Percentiles rank a stretch among this genome's conserved stretches.
Conservation (phyloP, 2,888 invertebrate genomes). For the Hedychridium roseum region DNA sequence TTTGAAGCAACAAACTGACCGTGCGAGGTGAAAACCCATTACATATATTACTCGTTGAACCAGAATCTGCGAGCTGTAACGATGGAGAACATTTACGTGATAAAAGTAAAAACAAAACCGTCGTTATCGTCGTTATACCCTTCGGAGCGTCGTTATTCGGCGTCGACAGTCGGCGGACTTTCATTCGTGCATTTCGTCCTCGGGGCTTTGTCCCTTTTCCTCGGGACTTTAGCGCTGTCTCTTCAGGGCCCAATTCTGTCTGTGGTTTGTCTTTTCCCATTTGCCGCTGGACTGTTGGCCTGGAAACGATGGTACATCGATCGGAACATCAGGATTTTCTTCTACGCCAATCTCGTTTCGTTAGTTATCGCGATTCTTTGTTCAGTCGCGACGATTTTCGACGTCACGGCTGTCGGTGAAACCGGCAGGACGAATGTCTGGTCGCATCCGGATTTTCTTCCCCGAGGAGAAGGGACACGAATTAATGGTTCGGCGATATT, state of each 20-base stretch:
- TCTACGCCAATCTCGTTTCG: conserved; percentile 68
- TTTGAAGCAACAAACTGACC: too few species aligned
- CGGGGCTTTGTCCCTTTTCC: conserved; percentile 68
- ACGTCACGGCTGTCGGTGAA: conserved; percentile 58
- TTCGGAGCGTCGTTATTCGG: conserved; percentile 74
- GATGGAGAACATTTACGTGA: conserved; percentile 75
- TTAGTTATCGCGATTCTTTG: conserved; percentile 66
- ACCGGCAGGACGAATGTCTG: conserved; percentile 15
- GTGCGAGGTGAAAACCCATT: too few species aligned
- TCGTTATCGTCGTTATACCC: conserved; percentile 70
- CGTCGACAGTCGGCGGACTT: conserved; percentile 73
- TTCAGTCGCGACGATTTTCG: conserved; percentile 64
- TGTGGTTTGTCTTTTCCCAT: conserved; percentile 43
- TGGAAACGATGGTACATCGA: conserved; percentile 75
- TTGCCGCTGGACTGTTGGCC: conserved; percentile 68
- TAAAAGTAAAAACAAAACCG: conserved; percentile 72
- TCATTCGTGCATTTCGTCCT: conserved; percentile 72
- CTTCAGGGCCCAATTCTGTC: conserved; percentile 45
- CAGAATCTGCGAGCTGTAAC: conserved; percentile 7
- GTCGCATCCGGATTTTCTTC: too few species aligned
- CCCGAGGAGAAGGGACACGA: too few species aligned
- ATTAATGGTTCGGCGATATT: too few species aligned
- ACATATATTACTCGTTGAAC: too few species aligned
- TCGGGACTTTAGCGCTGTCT: conserved; percentile 67
- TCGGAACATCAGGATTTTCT: conserved; percentile 71